These are phyloP conservation scores for Paramacrobiotus metropolitanus DNA, from an alignment of 1,140 invertebrate genomes.

Conservation along the genomic window DNA sequence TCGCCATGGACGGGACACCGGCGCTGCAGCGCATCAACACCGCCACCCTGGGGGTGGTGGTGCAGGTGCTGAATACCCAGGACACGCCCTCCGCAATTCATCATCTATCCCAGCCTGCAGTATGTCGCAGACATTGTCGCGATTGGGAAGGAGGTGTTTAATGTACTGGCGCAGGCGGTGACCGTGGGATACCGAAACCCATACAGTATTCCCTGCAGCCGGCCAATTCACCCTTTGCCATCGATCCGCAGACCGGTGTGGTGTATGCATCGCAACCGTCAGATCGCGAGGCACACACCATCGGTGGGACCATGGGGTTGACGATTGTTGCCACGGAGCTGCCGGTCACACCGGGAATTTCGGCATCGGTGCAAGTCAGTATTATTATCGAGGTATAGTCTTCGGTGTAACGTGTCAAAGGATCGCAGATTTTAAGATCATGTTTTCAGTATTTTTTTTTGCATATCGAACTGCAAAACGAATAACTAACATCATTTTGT, in stretches of 20 bases:
- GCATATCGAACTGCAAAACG: too few relatives aligned
- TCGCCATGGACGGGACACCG: constrained; percentile 45
- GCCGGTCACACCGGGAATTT: not conserved
- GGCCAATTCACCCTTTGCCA: constrained; percentile 39
- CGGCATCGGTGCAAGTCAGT: not conserved
- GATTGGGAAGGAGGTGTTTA: constrained; percentile 2
- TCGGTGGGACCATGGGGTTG: not conserved
- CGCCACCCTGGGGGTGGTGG: constrained; percentile 57
- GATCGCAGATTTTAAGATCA: too few relatives aligned
- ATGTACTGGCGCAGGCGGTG: constrained; percentile 36
- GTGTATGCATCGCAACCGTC: constrained; percentile 47
- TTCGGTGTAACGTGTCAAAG: too few relatives aligned
- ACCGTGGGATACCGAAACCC: constrained; percentile 64
- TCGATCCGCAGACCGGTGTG: constrained; percentile 50
- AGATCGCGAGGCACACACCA: constrained; percentile 38
- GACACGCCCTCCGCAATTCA: constrained; percentile 73
- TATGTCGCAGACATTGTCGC: constrained; percentile 32
- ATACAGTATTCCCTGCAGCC: constrained; percentile 46
- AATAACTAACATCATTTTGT: too few relatives aligned
- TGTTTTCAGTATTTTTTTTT: too few relatives aligned
- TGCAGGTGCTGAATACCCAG: constrained; percentile 65
- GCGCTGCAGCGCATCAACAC: constrained; percentile 32
- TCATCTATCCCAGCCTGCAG: constrained; percentile 56
- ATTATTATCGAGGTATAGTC: constrained; percentile 2
- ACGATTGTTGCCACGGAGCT: not conserved